A percentile compares a stretch with the other conserved stretches of the same genome.
phyloP scores from a whole-genome alignment of 2,113 vertebrate species.

The Mixornis gularis region DNA sequence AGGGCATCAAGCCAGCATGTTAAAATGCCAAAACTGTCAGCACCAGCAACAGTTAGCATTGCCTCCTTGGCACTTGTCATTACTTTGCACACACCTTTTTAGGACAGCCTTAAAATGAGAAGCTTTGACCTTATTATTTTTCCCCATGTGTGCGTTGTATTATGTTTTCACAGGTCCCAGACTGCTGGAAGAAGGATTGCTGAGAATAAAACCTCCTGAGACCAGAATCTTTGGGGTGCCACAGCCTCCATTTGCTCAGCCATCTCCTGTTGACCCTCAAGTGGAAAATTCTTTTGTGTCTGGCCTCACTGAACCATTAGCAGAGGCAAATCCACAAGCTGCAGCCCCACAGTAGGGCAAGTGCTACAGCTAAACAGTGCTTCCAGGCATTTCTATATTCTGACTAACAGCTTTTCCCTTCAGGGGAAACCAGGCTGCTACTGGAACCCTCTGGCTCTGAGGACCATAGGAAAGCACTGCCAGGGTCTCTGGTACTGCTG shows the following conservation, averaged over 20 bases:
- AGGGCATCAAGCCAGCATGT: slow-evolving; percentile 13
- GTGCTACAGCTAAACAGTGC: neutral
- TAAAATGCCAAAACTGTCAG: slow-evolving; percentile 50
- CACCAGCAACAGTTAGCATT: slow-evolving; percentile 34
- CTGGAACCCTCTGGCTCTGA: neutral
- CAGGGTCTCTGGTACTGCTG: neutral
- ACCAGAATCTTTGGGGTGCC: neutral
- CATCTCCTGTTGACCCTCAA: neutral
- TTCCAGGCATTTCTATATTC: neutral
- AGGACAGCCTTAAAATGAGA: slow-evolving; percentile 47
- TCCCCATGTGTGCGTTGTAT: neutral
- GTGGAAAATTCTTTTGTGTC: neutral
- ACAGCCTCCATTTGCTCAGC: neutral
- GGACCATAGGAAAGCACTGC: neutral
- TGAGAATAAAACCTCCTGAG: neutral
- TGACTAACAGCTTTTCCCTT: neutral
- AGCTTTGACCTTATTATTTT: slow-evolving; percentile 57
- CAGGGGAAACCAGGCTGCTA: neutral
- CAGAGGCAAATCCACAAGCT: neutral
- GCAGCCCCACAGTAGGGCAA: neutral
- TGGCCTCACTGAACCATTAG: neutral
- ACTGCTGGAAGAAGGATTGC: neutral
- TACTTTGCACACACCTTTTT: slow-evolving; percentile 35
- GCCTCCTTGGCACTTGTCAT: slow-evolving; percentile 44
- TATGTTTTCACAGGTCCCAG: neutral